These are phyloP conservation scores for Neogale vison DNA, from an alignment of 2,113 vertebrate genomes.

Conservation along the genomic window DNA sequence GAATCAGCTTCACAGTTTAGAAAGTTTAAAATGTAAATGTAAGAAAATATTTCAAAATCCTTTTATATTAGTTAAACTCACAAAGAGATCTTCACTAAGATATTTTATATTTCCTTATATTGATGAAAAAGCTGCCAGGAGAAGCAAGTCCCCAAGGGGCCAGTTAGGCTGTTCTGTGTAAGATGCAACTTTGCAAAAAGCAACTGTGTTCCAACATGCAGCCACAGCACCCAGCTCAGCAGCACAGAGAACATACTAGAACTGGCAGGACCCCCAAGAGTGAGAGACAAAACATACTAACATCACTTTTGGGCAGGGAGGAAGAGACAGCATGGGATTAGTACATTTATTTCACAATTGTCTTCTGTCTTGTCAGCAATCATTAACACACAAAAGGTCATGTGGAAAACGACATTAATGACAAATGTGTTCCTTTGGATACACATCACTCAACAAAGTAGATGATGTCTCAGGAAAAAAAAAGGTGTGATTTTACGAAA, in stretches of 20 bases:
- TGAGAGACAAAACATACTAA: conserved; percentile 77
- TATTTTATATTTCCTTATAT: conserved; percentile 2
- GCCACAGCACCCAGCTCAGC: conserved; percentile 62
- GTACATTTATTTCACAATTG: conserved; percentile 61
- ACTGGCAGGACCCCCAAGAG: conserved; percentile 73
- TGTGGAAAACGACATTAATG: not conserved
- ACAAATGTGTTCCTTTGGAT: not conserved
- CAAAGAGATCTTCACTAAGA: conserved; percentile 62
- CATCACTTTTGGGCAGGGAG: conserved; percentile 75
- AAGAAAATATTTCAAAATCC: conserved; percentile 32
- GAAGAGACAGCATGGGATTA: conserved; percentile 72
- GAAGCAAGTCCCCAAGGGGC: not conserved
- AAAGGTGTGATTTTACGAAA: conserved; percentile 1
- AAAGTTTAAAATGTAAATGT: not conserved
- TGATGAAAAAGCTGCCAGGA: conserved; percentile 7
- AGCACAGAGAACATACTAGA: conserved; percentile 67
- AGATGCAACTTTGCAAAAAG: conserved; percentile 50
- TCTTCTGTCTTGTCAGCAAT: conserved; percentile 40
- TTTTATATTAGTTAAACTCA: conserved; percentile 9
- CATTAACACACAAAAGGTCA: conserved; percentile 21
- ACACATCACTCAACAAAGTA: not conserved
- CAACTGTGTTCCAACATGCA: conserved; percentile 72
- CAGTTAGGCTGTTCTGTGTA: conserved; percentile 43
- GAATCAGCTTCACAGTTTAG: not conserved
- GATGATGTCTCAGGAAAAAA: not conserved